Base-by-base conservation (phyloP, 2,113 vertebrate genomes). In the Grammomys dolichurus region DNA sequence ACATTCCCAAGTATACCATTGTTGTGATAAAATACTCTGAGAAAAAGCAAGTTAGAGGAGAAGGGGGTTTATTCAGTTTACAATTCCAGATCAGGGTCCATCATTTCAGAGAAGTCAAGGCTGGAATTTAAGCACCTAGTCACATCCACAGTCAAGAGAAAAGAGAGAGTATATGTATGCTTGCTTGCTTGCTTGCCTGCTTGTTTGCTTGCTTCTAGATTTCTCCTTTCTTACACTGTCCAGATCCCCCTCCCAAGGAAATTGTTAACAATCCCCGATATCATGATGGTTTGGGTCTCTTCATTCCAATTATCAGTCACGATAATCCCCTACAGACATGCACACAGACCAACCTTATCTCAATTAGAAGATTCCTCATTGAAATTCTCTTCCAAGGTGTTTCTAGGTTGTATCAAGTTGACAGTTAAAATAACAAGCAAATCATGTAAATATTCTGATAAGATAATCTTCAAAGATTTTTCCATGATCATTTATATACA, bases 381-480 rank as follows among this genome's bases (percentile, higher is more conserved):
- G 43, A 65, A 43, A 65, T 26, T 65, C 40, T 31, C 56, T 60
- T 84, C 80, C 36, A 58, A 84, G 56, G 22, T 43, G n/a, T 40
- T 84, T 60, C 56, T 19, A 65, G 60, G 81, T 46, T 85, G 40
- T 46, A 56, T 46, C 60, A 85, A 84, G 40, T 65, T 84, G 24
- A 63, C 33, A 81, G 51, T 78, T 51, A 51, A 58, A 84, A 40
- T 60, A 60, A 84, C 36, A 40, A 43, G 58, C 81, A 65, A 26
- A 85, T 2, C 40, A 31, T 13, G 26, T 46, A 65, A 65, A 46
- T 84, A 24, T 19, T 87, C 72, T 90, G 5, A 56, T 16, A 56
- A 13, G 6, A 56, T 78, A 19, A 92, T 73, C 87, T 94, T 92
- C 60, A 90, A 54, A 72, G n/a, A 72, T 63, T 77, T 94, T 92